These are phyloP conservation scores for Misgurnus anguillicaudatus DNA, from an alignment of 2,113 vertebrate genomes.

Conservation along the genomic window DNA sequence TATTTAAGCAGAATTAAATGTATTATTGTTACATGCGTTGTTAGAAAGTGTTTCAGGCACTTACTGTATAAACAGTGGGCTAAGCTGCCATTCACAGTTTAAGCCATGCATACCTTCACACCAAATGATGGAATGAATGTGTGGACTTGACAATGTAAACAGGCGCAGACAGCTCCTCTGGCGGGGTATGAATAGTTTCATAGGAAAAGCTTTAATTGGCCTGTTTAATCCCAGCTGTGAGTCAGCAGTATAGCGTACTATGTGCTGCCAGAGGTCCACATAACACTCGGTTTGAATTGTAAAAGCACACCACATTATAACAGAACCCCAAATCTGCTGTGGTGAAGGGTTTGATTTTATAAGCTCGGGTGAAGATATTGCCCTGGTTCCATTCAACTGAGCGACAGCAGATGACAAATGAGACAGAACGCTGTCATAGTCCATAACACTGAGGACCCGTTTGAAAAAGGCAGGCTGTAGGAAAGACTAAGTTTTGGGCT, in stretches of 20 bases:
- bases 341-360: neutral
- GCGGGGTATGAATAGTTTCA: slow-evolving; percentile 48
- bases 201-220: slow-evolving; percentile 46
- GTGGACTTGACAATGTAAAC: slow-evolving; percentile 54
- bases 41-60: neutral
- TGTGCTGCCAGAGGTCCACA: slow-evolving; percentile 53
- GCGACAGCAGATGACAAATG: slow-evolving; percentile 34
- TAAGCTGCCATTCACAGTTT: neutral
- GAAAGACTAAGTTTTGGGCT: slow-evolving; percentile 7
- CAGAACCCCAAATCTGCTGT: neutral
- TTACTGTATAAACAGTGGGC: neutral
- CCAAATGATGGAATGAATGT: slow-evolving; percentile 35
- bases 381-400: slow-evolving; percentile 11
- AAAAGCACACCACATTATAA: slow-evolving; percentile 33
- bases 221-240: slow-evolving; percentile 46
- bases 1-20: neutral
- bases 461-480: slow-evolving; percentile 1
- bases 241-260: slow-evolving; percentile 29
- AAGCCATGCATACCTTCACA: slow-evolving; percentile 1
- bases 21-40: neutral
- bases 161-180: slow-evolving; percentile 43
- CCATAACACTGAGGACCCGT: neutral
- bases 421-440: slow-evolving; percentile 35
- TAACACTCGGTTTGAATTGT: slow-evolving; percentile 51
- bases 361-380: neutral